Percentiles rank a stretch among this genome's conserved stretches.
phyloP scores from a whole-genome alignment of 2,888 invertebrate species.

The Psylliodes chrysocephalus region DNA sequence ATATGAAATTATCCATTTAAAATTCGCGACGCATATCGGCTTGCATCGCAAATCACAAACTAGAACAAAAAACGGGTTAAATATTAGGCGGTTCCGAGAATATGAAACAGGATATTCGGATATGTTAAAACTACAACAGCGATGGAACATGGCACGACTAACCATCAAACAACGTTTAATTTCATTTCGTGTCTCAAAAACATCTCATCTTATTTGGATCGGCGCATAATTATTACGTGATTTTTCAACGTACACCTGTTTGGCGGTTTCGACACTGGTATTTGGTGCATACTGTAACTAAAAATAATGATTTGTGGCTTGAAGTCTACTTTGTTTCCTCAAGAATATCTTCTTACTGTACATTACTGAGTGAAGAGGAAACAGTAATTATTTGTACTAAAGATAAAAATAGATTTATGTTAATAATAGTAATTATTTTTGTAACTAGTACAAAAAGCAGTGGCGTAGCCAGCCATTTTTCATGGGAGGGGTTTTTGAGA shows the following conservation, averaged over 20 bases:
- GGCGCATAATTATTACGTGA: slow-evolving; percentile 39
- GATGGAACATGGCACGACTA: too few species aligned
- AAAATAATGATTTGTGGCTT: not conserved
- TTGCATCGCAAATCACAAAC: slow-evolving; percentile 1
- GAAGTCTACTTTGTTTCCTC: not conserved
- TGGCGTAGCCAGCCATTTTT: too few species aligned
- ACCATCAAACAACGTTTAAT: too few species aligned
- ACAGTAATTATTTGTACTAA: too few species aligned
- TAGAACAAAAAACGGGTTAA: slow-evolving; percentile 4
- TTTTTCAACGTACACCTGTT: slow-evolving; percentile 44
- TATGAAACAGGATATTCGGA: slow-evolving; percentile 18
- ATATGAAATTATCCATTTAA: not conserved
- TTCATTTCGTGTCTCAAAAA: slow-evolving; percentile 10
- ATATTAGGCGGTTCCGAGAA: slow-evolving; percentile 13
- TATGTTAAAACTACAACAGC: slow-evolving; percentile 6
- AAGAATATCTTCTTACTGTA: too few species aligned
- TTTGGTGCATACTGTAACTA: not conserved
- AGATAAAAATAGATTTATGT: too few species aligned
- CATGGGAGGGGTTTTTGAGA: too few species aligned
- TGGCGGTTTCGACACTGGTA: slow-evolving; percentile 1
- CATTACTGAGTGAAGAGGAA: too few species aligned
- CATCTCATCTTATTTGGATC: slow-evolving; percentile 25
- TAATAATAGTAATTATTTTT: too few species aligned
- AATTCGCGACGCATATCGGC: slow-evolving; percentile 17
- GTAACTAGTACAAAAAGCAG: too few species aligned